Conservation (phyloP, 2,888 invertebrate species). For the Drosophila acutilabella region DNA sequence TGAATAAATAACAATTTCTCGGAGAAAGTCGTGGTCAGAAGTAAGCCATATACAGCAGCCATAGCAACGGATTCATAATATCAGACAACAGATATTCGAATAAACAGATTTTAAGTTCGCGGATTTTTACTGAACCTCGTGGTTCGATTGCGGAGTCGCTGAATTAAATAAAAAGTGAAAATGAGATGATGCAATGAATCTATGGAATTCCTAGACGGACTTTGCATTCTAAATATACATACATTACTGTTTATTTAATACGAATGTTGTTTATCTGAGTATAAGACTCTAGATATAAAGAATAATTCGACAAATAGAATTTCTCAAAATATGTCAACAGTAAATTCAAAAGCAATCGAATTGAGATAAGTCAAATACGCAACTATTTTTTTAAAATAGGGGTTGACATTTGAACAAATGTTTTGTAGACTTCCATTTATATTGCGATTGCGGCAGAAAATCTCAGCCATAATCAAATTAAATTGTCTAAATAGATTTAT, state of each 20-base stretch:
- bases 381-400: too few species aligned
- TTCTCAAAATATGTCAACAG: too few species aligned
- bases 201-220: constrained; percentile 7
- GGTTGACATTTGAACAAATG: too few species aligned
- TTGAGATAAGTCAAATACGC: too few species aligned
- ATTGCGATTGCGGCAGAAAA: too few species aligned
- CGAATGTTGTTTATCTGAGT: too few species aligned
- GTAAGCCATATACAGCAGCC: constrained; percentile 68
- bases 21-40: constrained; percentile 76
- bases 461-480: background rate
- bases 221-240: background rate
- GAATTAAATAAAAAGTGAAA: constrained; percentile 61
- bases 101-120: constrained; percentile 43
- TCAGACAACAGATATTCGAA: constrained; percentile 38
- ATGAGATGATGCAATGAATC: constrained; percentile 55
- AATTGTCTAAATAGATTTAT: background rate
- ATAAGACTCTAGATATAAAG: too few species aligned
- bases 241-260: too few species aligned
- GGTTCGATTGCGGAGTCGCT: constrained; percentile 20
- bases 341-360: too few species aligned
- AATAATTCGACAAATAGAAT: too few species aligned
- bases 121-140: constrained; percentile 22
- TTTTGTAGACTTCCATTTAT: too few species aligned
- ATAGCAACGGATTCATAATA: constrained; percentile 53
- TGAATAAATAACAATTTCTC: constrained; percentile 77